phyloP scores from a whole-genome alignment of 2,113 vertebrate species.

The Typhlomys cinereus region DNA sequence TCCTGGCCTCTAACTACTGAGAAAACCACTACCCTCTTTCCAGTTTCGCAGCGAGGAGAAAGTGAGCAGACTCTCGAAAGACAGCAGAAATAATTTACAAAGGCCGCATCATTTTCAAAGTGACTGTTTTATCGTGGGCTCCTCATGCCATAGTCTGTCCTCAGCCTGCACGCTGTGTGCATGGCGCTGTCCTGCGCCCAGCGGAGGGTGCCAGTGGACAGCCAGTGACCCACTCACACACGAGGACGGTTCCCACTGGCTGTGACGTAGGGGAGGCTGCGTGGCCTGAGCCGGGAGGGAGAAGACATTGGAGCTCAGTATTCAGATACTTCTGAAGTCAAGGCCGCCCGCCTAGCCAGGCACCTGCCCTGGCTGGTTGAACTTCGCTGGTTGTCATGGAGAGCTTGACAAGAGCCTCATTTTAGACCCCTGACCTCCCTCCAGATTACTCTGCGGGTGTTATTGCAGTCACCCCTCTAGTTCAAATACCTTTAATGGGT shows the following conservation, averaged over 20 bases:
- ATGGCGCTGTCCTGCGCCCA: background rate
- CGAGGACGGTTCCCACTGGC: background rate
- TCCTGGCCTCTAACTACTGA: background rate
- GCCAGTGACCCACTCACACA: background rate
- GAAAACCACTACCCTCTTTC: background rate
- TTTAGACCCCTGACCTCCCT: background rate
- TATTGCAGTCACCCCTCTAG: background rate
- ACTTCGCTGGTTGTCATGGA: rapidly evolving
- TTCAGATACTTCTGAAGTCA: background rate
- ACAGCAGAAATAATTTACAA: background rate
- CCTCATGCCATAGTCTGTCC: rapidly evolving
- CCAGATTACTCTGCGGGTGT: background rate
- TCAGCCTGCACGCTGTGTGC: background rate
- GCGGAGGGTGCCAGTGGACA: background rate
- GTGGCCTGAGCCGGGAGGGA: background rate
- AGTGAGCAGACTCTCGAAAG: background rate
- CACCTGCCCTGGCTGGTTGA: too few species aligned
- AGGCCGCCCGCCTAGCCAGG: background rate
- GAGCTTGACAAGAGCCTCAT: background rate
- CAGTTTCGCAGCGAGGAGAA: background rate
- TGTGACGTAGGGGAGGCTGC: background rate
- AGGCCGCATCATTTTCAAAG: constrained; percentile 1
- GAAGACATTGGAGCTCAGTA: background rate
- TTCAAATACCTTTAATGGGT: background rate
- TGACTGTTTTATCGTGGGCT: background rate